Conservation (phyloP, 2,797 vertebrate species). For the Sternarchorhynchus goeldii region DNA sequence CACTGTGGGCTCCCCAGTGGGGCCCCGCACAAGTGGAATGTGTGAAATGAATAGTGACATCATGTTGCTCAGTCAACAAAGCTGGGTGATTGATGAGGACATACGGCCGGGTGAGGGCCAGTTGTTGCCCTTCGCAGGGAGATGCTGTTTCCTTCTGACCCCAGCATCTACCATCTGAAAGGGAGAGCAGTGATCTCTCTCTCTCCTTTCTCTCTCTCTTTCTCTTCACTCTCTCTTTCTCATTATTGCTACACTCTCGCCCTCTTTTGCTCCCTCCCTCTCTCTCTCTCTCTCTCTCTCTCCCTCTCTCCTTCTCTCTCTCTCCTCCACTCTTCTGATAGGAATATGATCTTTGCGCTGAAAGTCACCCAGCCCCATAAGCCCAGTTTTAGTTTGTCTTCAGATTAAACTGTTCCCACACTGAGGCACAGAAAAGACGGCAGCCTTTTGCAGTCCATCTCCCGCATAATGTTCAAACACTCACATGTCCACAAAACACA, state of each 20-base stretch:
- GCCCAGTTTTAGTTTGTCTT: conserved; percentile 43
- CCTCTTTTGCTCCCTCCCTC: conserved; percentile 26
- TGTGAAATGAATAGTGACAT: conserved; percentile 88
- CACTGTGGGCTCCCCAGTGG: conserved; percentile 74
- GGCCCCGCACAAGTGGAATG: conserved; percentile 74
- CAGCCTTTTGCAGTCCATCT: not conserved
- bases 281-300: conserved; percentile 27
- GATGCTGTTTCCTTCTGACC: conserved; percentile 72
- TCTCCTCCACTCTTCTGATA: conserved; percentile 29
- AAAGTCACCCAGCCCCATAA: conserved; percentile 35
- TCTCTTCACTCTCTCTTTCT: conserved; percentile 18
- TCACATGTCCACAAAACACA: conserved; percentile 24
- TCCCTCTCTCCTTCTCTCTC: conserved; percentile 19
- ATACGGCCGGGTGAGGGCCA: conserved; percentile 79
- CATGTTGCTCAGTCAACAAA: conserved; percentile 87
- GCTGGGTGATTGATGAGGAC: conserved; percentile 84
- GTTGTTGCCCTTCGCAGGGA: conserved; percentile 79
- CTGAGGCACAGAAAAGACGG: conserved; percentile 24
- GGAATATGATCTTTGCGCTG: conserved; percentile 45
- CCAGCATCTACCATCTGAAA: conserved; percentile 69
- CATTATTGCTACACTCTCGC: conserved; percentile 25
- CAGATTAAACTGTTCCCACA: conserved; percentile 42
- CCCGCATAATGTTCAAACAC: conserved; percentile 11
- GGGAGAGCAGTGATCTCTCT: conserved; percentile 66
- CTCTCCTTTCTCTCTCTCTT: conserved; percentile 33